Conservation (phyloP, 23 tunicate genomes). For the Styela plicata region DNA sequence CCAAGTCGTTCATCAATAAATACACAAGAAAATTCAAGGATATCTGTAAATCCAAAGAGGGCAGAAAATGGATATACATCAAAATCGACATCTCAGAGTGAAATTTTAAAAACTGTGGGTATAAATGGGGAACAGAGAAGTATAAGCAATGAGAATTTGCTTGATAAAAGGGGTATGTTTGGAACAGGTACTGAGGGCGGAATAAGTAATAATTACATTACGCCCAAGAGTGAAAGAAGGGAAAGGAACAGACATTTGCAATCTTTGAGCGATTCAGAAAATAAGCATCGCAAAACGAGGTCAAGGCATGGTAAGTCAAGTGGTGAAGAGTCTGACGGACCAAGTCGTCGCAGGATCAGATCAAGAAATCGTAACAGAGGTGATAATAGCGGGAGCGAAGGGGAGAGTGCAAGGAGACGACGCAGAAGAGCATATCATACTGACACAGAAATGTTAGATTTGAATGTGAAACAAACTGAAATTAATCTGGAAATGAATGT, state of each 20-base stretch:
- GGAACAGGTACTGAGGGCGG: background rate
- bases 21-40: background rate
- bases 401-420: background rate
- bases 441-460: slow-evolving; percentile 73
- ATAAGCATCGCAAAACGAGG: slow-evolving; percentile 49
- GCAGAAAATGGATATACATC: background rate
- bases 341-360: slow-evolving; percentile 62
- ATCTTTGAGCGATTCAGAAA: slow-evolving; percentile 81
- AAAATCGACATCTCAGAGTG: background rate
- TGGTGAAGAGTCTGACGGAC: slow-evolving; percentile 94
- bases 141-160: background rate
- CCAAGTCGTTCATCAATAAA: slow-evolving; percentile 25
- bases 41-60: background rate
- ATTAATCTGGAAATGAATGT: background rate
- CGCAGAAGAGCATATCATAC: slow-evolving; percentile 59
- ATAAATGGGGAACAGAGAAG: background rate
- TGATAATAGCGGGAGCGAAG: slow-evolving; percentile 26
- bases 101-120: background rate
- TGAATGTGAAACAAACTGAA: background rate
- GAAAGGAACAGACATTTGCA: slow-evolving; percentile 71
- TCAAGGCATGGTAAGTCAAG: slow-evolving; percentile 81
- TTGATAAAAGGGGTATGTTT: slow-evolving; percentile 22
- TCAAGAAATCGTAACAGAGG: slow-evolving; percentile 33
- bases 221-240: slow-evolving; percentile 88
- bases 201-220: slow-evolving; percentile 56